These are phyloP conservation scores for Lithobius niger DNA, from an alignment of 1,140 invertebrate genomes.

Conservation along the genomic window DNA sequence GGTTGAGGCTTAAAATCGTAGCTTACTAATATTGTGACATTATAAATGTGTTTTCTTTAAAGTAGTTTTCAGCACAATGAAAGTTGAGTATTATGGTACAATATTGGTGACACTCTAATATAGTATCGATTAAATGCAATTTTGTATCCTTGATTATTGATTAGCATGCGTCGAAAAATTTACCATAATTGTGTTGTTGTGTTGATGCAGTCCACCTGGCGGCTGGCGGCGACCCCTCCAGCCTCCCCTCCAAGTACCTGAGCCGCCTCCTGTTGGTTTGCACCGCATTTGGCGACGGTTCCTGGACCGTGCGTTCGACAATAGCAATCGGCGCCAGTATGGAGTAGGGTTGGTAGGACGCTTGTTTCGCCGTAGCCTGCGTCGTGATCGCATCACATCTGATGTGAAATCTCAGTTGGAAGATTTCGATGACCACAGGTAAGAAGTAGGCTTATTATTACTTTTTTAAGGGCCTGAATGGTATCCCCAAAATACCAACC, in stretches of 20 bases:
- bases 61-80: no score
- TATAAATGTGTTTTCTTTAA: no score
- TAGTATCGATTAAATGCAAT: no score
- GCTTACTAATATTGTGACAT: no score
- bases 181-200: neutral
- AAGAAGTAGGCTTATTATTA: no score
- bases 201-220: constrained; percentile 16
- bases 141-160: no score
- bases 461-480: no score
- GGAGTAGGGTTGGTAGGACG: constrained; percentile 71
- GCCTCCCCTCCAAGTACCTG: constrained; percentile 22
- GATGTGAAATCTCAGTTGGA: constrained; percentile 66
- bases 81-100: no score
- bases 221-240: constrained; percentile 23
- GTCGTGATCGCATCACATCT: constrained; percentile 29
- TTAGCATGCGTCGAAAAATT: no score
- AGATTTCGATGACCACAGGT: constrained; percentile 75
- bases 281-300: constrained; percentile 47
- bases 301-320: constrained; percentile 57
- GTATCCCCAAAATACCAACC: no score
- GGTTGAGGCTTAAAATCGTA: no score
- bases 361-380: constrained; percentile 49
- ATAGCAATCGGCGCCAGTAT: constrained; percentile 63
- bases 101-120: no score
- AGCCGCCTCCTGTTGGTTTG: constrained; percentile 26